Percentiles rank a stretch among this genome's conserved stretches.
phyloP scores from a whole-genome alignment of 2,113 vertebrate species.

The Phaethon lepturus region DNA sequence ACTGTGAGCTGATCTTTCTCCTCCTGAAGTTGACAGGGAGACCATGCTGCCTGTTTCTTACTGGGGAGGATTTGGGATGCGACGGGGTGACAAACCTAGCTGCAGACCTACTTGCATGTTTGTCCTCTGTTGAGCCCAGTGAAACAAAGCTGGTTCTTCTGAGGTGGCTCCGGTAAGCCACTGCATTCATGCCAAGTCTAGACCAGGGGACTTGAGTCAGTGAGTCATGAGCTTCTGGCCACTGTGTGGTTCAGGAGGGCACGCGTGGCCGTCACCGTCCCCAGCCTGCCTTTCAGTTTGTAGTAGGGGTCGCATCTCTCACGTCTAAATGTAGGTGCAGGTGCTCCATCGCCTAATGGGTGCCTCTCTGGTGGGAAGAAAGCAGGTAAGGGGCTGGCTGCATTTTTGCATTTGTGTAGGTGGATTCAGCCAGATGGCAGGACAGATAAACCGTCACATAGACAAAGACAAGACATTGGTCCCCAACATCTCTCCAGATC shows the following conservation, averaged over 20 bases:
- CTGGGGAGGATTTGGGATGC: not conserved
- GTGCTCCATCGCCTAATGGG: not conserved
- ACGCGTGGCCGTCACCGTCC: not conserved
- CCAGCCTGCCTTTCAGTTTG: not conserved
- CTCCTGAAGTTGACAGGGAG: accelerated
- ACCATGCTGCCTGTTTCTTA: accelerated
- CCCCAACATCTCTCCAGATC: not conserved
- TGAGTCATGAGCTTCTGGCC: not conserved
- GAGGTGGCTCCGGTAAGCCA: not conserved
- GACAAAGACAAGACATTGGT: not conserved
- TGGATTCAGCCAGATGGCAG: not conserved
- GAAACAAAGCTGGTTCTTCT: not conserved
- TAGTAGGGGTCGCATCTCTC: not conserved
- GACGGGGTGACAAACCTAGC: too few relatives aligned
- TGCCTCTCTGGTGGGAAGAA: not conserved
- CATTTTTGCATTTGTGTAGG: not conserved
- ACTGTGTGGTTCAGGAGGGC: not conserved
- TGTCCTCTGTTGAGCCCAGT: not conserved
- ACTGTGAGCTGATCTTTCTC: not conserved
- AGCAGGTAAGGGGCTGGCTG: not conserved
- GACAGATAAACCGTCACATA: not conserved
- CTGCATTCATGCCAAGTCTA: accelerated
- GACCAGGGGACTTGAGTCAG: not conserved
- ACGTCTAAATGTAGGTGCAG: accelerated
- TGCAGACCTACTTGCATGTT: not conserved